Percentiles rank a stretch among this genome's conserved stretches.
phyloP scores from a whole-genome alignment of 2,113 vertebrate genomes.

The Oenanthe melanoleuca region DNA sequence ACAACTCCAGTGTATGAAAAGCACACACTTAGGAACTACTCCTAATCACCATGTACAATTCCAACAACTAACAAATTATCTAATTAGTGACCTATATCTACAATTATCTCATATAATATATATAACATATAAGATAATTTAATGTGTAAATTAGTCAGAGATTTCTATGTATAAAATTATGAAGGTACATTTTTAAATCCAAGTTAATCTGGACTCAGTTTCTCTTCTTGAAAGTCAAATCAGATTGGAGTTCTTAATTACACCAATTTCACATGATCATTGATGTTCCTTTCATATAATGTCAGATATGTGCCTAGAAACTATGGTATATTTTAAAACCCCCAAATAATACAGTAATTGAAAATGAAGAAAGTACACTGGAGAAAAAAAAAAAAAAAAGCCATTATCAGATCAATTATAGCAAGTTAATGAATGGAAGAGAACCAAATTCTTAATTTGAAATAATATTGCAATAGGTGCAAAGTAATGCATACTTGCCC shows the following conservation, averaged over 20 bases:
- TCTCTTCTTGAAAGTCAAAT: not conserved
- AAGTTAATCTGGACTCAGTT: not conserved
- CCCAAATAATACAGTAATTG: not conserved
- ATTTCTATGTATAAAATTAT: not conserved
- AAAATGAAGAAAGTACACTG: not conserved
- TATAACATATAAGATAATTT: not conserved
- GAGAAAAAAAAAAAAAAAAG: not conserved
- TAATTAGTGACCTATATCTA: not conserved
- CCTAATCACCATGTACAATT: not conserved
- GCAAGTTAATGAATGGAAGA: not conserved
- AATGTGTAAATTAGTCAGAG: not conserved
- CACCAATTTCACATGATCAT: not conserved
- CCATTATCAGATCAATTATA: not conserved
- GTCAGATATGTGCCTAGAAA: not conserved
- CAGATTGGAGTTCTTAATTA: not conserved
- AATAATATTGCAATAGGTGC: not conserved
- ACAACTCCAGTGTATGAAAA: not conserved
- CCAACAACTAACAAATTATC: not conserved
- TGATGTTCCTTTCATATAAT: not conserved
- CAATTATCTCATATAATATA: not conserved
- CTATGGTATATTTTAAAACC: accelerated
- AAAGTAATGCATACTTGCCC: not conserved
- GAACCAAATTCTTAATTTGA: not conserved
- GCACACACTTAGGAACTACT: not conserved
- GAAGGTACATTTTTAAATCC: not conserved